Evolutionary conservation across 2,888 invertebrate genomes (phyloP), one percentile per base, ranked within the genome.

Genomic region (Torymus tubicola): DNA sequence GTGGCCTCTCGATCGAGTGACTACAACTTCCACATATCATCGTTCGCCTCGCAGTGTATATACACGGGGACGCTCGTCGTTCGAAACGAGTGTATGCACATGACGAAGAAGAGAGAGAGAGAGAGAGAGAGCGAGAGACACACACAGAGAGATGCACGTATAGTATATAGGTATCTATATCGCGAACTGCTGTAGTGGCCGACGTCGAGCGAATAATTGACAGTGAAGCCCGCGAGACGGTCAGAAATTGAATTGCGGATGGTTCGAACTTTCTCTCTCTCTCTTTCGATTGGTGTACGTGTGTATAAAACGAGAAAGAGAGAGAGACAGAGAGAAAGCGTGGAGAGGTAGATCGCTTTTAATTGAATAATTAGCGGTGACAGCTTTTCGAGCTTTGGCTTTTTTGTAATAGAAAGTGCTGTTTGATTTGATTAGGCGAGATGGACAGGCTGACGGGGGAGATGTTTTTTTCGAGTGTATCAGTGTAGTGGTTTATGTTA

Each of bases 311-410:
- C 8, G 8, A 8, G 8, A 42, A 8, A 42, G 42, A 42, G 10
- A 42, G 42, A 31, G 1, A 31, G 31, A 31, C 3, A 31, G 4
- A 1, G n/a, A 21, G 42, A 0, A 8, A 31, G 4, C 3, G 63
- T 52, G 55, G 61, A 31, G 42, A 31, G 61, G 13, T 2, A 65
- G 71, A 58, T 78, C 65, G 24, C 50, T 16, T 71, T 71, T 71
- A 71, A 78, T 71, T 65, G 77, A 78, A 58, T 78, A 71, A 71
- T 78, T 78, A 71, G 68, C 60, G 55, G 21, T 50, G 75, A 75
- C 55, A 53, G 31, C 61, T 68, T 60, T 75, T 61, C 67, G 57
- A 58, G 21, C 53, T 31, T 72, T 24, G 63, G 42, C 42, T 42
- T 42, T 42, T 42, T 8, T 42, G 42, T 42, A 42, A 42, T 42